Evolutionary conservation across 2,797 vertebrate genomes (phyloP).

Genomic region (Octomys mimax): DNA sequence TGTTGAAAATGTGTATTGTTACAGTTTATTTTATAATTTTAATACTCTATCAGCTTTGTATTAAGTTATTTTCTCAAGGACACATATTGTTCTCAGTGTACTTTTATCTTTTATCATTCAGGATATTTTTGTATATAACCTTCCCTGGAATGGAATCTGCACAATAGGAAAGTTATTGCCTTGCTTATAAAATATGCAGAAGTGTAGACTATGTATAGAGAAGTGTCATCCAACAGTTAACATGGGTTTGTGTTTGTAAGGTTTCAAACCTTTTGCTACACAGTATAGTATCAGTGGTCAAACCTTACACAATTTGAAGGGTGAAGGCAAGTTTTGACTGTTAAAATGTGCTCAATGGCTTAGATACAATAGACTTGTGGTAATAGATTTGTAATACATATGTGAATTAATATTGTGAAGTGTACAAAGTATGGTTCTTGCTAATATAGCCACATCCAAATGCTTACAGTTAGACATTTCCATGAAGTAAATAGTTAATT

Average conservation of each 20-base stretch:
- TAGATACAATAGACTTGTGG: constrained; percentile 51
- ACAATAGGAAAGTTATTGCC: constrained; percentile 14
- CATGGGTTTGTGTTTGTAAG: neutral
- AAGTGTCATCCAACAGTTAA: constrained; percentile 39
- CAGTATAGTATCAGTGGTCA: neutral
- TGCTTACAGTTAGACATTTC: constrained; percentile 10
- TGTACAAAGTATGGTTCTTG: constrained; percentile 56
- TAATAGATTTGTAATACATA: neutral
- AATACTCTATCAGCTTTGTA: constrained; percentile 49
- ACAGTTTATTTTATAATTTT: constrained; percentile 74
- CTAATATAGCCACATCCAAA: constrained; percentile 29
- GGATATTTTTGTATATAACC: constrained; percentile 29
- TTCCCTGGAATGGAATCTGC: constrained; percentile 25
- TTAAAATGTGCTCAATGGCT: constrained; percentile 23
- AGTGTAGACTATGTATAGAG: neutral
- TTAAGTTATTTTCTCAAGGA: constrained; percentile 66
- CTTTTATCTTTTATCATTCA: constrained; percentile 60
- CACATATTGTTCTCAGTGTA: constrained; percentile 58
- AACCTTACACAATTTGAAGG: constrained; percentile 31
- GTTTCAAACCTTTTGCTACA: neutral
- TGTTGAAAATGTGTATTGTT: constrained; percentile 66
- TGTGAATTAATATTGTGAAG: constrained; percentile 14
- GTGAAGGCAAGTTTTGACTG: constrained; percentile 13
- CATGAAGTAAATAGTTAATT: constrained; percentile 30
- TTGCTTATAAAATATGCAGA: constrained; percentile 24